Conservation (phyloP, 2,113 vertebrate genomes). For the Donacobius atricapilla region DNA sequence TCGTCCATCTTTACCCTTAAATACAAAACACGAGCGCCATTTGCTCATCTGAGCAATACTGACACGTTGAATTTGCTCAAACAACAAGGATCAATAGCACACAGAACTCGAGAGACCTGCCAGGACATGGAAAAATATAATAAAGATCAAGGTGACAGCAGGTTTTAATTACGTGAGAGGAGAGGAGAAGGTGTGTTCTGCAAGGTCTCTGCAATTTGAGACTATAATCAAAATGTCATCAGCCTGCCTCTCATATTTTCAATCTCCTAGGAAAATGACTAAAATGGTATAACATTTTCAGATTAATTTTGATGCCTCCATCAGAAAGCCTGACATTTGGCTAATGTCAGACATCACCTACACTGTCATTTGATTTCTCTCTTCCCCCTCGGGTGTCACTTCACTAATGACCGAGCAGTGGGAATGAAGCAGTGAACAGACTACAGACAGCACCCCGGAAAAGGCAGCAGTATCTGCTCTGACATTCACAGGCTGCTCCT, state of each 20-base stretch:
- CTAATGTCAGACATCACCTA: constrained; percentile 71
- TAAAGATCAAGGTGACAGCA: constrained; percentile 24
- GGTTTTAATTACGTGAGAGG: constrained; percentile 52
- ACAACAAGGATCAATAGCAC: neutral
- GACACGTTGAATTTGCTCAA: neutral
- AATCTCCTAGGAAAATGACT: constrained; percentile 63
- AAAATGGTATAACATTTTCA: constrained; percentile 56
- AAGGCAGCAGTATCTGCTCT: neutral
- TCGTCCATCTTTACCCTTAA: neutral
- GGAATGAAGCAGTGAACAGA: neutral
- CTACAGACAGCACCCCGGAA: neutral
- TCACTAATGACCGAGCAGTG: constrained; percentile 32
- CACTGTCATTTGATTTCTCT: constrained; percentile 27
- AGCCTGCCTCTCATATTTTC: constrained; percentile 38
- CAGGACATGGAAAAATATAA: constrained; percentile 1
- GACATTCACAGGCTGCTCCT: neutral
- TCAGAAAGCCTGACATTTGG: constrained; percentile 69
- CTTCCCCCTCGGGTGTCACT: neutral
- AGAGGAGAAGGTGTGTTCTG: constrained; percentile 30
- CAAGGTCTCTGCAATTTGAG: constrained; percentile 41
- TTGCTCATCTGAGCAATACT: neutral
- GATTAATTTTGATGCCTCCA: constrained; percentile 58
- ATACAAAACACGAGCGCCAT: neutral
- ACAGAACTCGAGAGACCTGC: neutral
- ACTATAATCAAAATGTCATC: constrained; percentile 74